Evolutionary conservation across 2,113 vertebrate genomes (phyloP).

Genomic region (Psophia crepitans): DNA sequence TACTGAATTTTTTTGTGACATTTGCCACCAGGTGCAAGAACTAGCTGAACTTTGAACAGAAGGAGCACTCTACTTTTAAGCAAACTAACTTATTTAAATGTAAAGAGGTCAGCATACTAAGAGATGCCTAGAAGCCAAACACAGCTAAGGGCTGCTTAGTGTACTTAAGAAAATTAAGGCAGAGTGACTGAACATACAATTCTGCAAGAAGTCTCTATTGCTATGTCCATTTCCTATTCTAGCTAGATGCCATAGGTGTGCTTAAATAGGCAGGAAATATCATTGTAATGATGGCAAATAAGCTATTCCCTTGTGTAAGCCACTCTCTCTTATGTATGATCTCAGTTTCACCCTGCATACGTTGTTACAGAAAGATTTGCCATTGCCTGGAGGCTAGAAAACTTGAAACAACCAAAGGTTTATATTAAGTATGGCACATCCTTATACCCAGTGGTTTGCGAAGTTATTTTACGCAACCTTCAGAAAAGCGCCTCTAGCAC

Average conservation of each 20-base stretch:
- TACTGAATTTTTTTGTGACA: not conserved
- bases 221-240: not conserved
- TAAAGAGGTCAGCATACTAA: not conserved
- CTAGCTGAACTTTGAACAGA: not conserved
- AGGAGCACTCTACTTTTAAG: not conserved
- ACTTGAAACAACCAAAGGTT: not conserved
- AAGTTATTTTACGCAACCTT: not conserved
- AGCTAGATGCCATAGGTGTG: not conserved
- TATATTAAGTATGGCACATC: not conserved
- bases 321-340: not conserved
- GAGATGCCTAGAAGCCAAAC: not conserved
- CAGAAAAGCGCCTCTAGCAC: conserved; percentile 11
- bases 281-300: not conserved
- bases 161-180: conserved; percentile 1
- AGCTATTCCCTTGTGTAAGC: not conserved
- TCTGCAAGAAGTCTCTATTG: not conserved
- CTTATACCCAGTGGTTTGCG: not conserved
- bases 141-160: not conserved
- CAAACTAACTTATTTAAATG: conserved; percentile 13
- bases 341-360: not conserved
- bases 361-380: not conserved
- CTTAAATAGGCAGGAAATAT: not conserved
- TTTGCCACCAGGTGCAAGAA: not conserved
- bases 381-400: not conserved
- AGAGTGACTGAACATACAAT: not conserved